These are phyloP conservation scores for Pseudotriccus pelzelni DNA, from an alignment of 2,797 vertebrate genomes.

Conservation along the genomic window DNA sequence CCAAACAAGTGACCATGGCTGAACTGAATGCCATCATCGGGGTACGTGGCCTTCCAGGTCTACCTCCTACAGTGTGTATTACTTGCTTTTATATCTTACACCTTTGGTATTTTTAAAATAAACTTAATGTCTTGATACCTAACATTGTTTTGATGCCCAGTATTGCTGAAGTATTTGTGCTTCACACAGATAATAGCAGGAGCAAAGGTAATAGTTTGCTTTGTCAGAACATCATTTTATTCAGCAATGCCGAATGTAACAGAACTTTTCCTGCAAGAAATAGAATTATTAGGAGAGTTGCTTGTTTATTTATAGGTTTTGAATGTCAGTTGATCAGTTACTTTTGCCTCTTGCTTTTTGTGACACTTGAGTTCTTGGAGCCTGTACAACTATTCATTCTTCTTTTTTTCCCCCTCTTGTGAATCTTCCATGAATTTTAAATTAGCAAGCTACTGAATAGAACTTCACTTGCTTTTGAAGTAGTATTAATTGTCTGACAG, in stretches of 20 bases:
- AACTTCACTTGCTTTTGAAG: conserved; percentile 52
- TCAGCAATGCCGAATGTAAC: neutral
- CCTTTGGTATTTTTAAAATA: conserved; percentile 43
- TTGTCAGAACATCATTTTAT: neutral
- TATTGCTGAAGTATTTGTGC: neutral
- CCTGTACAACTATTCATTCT: conserved; percentile 38
- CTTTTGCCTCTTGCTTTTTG: conserved; percentile 51
- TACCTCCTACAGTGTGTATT: conserved; percentile 96
- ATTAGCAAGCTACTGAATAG: conserved; percentile 58
- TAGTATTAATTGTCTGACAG: conserved; percentile 73
- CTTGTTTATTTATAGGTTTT: conserved; percentile 27
- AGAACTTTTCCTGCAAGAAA: neutral
- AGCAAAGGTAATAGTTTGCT: neutral
- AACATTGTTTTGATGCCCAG: neutral
- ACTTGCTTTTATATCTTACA: conserved; percentile 80
- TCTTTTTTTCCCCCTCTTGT: conserved; percentile 27
- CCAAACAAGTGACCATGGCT: conserved; percentile 98
- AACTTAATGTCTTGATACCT: neutral
- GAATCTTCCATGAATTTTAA: conserved; percentile 69
- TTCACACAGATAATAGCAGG: neutral
- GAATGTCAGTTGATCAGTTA: conserved; percentile 9
- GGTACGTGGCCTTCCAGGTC: conserved; percentile 96
- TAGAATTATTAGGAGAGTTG: neutral
- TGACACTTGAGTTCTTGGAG: conserved; percentile 32
- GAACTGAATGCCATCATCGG: conserved; percentile 97